phyloP scores from a whole-genome alignment of 2,797 vertebrate genomes.

The Melanotaenia nigrans region DNA sequence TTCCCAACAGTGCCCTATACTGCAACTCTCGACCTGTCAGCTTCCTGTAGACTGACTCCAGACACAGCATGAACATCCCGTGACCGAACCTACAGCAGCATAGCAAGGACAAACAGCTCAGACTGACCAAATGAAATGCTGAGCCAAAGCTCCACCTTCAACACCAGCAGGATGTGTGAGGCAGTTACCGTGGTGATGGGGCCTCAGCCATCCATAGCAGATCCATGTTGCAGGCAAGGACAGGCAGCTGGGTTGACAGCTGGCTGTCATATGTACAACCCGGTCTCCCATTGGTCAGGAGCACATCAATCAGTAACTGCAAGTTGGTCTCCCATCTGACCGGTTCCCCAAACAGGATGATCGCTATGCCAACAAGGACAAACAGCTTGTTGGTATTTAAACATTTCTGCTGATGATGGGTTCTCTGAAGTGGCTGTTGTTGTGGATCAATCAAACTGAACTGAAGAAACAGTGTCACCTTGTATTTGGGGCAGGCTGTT shows the following conservation, averaged over 20 bases:
- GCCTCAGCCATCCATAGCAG: slow-evolving; percentile 92
- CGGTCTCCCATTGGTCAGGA: slow-evolving; percentile 88
- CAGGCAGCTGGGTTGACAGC: slow-evolving; percentile 82
- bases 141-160: neutral
- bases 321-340: slow-evolving; percentile 92
- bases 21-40: slow-evolving; percentile 88
- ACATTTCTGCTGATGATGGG: neutral
- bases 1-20: slow-evolving; percentile 88
- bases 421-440: neutral
- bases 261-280: slow-evolving; percentile 70
- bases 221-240: slow-evolving; percentile 92
- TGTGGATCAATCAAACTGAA: neutral
- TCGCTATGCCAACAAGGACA: slow-evolving; percentile 70
- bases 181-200: slow-evolving; percentile 85
- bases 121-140: neutral
- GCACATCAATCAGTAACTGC: slow-evolving; percentile 89
- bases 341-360: slow-evolving; percentile 91
- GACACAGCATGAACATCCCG: slow-evolving; percentile 90
- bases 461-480: slow-evolving; percentile 73
- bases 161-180: neutral
- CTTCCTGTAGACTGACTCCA: slow-evolving; percentile 92
- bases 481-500: slow-evolving; percentile 86
- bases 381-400: neutral
- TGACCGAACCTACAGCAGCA: slow-evolving; percentile 82
- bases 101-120: slow-evolving; percentile 11